phyloP scores from a whole-genome alignment of 2,888 invertebrate genomes.

The Horisme vitalbata region DNA sequence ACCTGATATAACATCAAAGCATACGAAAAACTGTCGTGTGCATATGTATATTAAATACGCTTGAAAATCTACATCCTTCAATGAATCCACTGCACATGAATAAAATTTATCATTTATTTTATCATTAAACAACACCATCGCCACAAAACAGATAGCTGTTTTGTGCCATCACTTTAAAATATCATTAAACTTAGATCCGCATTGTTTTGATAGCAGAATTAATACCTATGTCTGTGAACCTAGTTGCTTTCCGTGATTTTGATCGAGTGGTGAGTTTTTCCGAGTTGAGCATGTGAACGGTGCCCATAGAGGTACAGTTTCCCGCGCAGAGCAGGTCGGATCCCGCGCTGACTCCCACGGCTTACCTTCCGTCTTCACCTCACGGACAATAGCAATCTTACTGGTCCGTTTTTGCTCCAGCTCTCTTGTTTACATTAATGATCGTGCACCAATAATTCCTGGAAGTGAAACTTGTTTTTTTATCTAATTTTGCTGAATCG shows the following conservation, averaged over 20 bases:
- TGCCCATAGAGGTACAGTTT: slow-evolving; percentile 53
- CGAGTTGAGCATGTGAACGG: slow-evolving; percentile 54
- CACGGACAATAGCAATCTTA: slow-evolving; percentile 67
- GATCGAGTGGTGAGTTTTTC: slow-evolving; percentile 37
- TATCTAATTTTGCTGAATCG: slow-evolving; percentile 59
- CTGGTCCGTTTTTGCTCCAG: slow-evolving; percentile 63
- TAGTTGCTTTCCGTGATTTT: slow-evolving; percentile 37
- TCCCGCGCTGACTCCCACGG: slow-evolving; percentile 67
- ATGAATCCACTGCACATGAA: slow-evolving; percentile 47
- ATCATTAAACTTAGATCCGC: slow-evolving; percentile 39
- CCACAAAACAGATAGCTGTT: background rate
- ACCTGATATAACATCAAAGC: slow-evolving; percentile 58
- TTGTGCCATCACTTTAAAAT: too few species aligned
- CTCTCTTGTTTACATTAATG: slow-evolving; percentile 67
- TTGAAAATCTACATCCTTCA: slow-evolving; percentile 46
- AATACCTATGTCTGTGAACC: slow-evolving; percentile 31
- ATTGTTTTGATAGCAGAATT: slow-evolving; percentile 27
- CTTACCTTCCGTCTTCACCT: slow-evolving; percentile 66
- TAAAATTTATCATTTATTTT: too few species aligned
- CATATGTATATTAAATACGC: slow-evolving; percentile 33
- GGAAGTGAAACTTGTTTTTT: slow-evolving; percentile 70
- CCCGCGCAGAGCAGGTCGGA: slow-evolving; percentile 64
- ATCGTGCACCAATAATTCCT: slow-evolving; percentile 65
- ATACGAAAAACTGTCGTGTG: slow-evolving; percentile 34
- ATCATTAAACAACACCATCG: slow-evolving; percentile 40